These are phyloP conservation scores for Heliconius melpomene DNA, from an alignment of 1,140 invertebrate species.

Conservation along the genomic window DNA sequence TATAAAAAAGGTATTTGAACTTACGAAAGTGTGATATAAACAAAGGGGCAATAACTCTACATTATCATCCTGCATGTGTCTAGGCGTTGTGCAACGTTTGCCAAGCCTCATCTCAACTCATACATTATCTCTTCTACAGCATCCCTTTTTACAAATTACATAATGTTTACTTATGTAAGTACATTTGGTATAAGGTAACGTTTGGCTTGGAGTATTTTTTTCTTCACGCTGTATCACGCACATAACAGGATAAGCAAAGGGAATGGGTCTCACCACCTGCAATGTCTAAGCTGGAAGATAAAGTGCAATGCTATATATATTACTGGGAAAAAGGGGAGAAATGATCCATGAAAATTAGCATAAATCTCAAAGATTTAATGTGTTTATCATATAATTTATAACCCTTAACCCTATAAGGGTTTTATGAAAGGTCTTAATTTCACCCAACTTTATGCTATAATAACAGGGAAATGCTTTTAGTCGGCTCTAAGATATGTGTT, in stretches of 20 bases:
- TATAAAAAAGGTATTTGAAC: not conserved
- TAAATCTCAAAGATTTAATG: not conserved
- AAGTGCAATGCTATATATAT: too few species aligned
- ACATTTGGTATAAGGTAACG: too few species aligned
- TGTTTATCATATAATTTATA: slow-evolving; percentile 6
- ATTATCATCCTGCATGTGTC: not conserved
- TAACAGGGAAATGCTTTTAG: slow-evolving; percentile 8
- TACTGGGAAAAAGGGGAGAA: too few species aligned
- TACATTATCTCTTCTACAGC: not conserved
- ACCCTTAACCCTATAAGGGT: not conserved
- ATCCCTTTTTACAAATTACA: slow-evolving; percentile 1
- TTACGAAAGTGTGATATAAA: slow-evolving; percentile 8
- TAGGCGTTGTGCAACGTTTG: slow-evolving; percentile 1
- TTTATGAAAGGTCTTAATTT: not conserved
- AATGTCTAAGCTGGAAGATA: too few species aligned
- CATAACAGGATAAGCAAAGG: too few species aligned
- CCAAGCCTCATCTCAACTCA: not conserved
- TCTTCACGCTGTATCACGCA: too few species aligned
- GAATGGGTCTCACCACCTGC: too few species aligned
- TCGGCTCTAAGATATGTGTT: not conserved
- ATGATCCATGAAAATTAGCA: not conserved
- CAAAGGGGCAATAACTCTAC: slow-evolving; percentile 4
- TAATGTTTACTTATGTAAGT: not conserved
- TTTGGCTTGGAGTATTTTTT: too few species aligned
- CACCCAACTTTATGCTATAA: not conserved